Evolutionary conservation across 2,113 vertebrate species (phyloP).

Genomic region (Scortum barcoo): DNA sequence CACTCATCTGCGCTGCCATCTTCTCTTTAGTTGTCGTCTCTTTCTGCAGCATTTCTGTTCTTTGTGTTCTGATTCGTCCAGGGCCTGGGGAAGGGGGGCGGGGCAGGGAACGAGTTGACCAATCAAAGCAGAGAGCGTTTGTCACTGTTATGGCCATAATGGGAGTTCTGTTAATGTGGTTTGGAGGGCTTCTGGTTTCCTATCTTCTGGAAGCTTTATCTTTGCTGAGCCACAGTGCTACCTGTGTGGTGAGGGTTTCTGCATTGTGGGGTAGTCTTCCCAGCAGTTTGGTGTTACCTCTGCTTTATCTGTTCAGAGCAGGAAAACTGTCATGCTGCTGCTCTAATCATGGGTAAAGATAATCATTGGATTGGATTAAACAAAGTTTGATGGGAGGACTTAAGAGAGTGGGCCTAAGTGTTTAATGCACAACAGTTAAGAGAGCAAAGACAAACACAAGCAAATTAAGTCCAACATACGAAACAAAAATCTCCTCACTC

Average conservation of each 20-base stretch:
- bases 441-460: too few species aligned
- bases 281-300: constrained; percentile 16
- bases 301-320: neutral
- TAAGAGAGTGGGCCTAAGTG: too few species aligned
- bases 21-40: neutral
- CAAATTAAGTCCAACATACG: too few species aligned
- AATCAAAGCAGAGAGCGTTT: constrained; percentile 11
- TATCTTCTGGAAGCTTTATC: too few species aligned
- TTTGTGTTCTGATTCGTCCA: constrained; percentile 9
- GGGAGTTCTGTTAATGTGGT: neutral
- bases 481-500: too few species aligned
- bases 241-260: neutral
- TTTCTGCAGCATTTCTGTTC: constrained; percentile 40
- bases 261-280: constrained; percentile 1
- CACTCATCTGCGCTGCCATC: rapidly evolving
- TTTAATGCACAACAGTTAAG: too few species aligned
- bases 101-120: neutral
- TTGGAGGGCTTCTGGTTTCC: neutral
- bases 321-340: neutral
- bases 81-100: neutral
- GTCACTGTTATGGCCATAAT: neutral
- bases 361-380: neutral
- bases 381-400: too few species aligned
- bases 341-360: neutral
- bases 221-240: rapidly evolving